Base-by-base conservation (phyloP, 2,113 vertebrate genomes). In the Lipophrys pholis region DNA sequence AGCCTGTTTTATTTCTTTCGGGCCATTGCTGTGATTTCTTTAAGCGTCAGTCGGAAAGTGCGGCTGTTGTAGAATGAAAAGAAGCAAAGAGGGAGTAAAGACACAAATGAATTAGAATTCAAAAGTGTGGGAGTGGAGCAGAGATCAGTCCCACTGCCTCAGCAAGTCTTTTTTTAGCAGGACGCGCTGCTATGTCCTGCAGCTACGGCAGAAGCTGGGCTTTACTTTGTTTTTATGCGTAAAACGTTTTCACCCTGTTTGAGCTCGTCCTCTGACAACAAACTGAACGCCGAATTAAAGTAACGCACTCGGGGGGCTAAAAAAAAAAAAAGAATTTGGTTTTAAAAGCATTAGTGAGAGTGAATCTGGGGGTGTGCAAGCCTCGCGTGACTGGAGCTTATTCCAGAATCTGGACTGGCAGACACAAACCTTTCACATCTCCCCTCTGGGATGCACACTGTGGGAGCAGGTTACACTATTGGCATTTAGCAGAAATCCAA, bases 401-500 rank as follows among this genome's bases (percentile, higher is more conserved):
- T 66, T 78, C 52, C 43, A 30, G 59, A 42, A 48, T 80, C 60
- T 58, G 46, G 30, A 41, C 41, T 71, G 67, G 70, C 81, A 73
- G 67, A 56, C 64, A 15, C 49, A n/a, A 30, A 45, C 17, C 6
- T 76, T 86, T 84, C 76, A 69, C 59, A 68, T 69, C 60, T 56
- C 70, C 62, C 54, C 55, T 55, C 73, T 9, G 71, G 76, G 89
- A 90, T 77, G 75, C 82, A 55, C 76, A 73, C 78, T 14, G 65
- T 74, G 65, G 87, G 75, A 75, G 63, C 77, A 68, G 50, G 61
- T 93, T 93, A 90, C 90, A 89, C 84, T 81, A 70, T 51, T 74
- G 86, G 90, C 78, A 93, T 92, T 76, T 84, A 63, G 71, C 78
- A 87, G 88, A 86, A 91, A 90, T 90, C 85, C 84, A 88, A 87